phyloP scores from a whole-genome alignment of 1,140 invertebrate genomes.

The Drosophila pandora region DNA sequence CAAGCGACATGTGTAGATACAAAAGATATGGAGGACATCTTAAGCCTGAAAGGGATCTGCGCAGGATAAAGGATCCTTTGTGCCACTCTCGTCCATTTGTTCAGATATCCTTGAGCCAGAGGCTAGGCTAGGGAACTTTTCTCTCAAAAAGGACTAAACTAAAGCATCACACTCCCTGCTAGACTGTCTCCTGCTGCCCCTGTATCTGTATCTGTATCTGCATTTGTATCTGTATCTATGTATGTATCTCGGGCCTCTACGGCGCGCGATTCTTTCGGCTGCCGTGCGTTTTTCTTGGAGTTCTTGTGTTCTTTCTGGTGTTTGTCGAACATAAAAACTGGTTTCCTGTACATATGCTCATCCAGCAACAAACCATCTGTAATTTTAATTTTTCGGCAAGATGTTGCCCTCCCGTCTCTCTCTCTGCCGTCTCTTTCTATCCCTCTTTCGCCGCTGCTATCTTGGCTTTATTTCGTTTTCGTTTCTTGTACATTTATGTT shows the following conservation, averaged over 20 bases:
- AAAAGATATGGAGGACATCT: constrained; percentile 12
- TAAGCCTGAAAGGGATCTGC: background rate
- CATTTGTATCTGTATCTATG: constrained; percentile 42
- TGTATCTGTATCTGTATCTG: no score
- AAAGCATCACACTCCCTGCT: constrained; percentile 31
- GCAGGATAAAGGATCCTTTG: constrained; percentile 1
- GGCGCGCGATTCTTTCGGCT: constrained; percentile 41
- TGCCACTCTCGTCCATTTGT: no score
- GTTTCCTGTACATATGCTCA: constrained; percentile 82
- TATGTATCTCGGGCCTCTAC: constrained; percentile 44
- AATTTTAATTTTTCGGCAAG: constrained; percentile 77
- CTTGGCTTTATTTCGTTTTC: constrained; percentile 32
- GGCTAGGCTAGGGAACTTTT: no score
- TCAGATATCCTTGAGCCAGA: no score
- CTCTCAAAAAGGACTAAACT: background rate
- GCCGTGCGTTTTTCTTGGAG: constrained; percentile 67
- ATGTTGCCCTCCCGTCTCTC: constrained; percentile 33
- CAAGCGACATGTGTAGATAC: constrained; percentile 43
- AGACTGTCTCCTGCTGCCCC: constrained; percentile 37
- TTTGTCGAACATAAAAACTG: constrained; percentile 82
- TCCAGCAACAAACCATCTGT: constrained; percentile 79
- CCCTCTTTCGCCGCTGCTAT: constrained; percentile 6
- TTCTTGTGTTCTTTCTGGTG: constrained; percentile 35
- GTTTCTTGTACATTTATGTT: constrained; percentile 14
- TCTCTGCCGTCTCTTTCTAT: background rate